These are phyloP conservation scores for Lathronympha strigana DNA, from an alignment of 2,888 invertebrate species.

Conservation along the genomic window DNA sequence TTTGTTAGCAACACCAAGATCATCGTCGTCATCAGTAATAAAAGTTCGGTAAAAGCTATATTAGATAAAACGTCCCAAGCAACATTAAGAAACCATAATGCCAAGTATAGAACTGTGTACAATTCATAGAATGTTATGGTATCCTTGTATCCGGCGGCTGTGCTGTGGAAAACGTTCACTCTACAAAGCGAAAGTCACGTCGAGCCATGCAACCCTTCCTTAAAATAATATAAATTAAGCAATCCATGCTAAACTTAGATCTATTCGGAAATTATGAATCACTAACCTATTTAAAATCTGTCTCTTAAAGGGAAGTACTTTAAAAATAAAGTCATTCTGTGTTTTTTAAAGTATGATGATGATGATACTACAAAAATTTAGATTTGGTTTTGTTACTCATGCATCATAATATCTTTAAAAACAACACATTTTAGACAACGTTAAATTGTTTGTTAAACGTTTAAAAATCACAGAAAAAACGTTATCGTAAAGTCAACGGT, in stretches of 20 bases:
- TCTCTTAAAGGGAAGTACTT: constrained; percentile 4
- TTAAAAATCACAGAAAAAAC: constrained; percentile 1
- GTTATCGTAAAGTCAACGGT: not conserved
- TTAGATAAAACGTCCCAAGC: not conserved
- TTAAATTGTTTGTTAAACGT: not conserved
- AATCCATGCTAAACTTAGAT: constrained; percentile 59
- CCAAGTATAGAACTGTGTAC: constrained; percentile 61
- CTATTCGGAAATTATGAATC: constrained; percentile 27
- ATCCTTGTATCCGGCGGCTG: constrained; percentile 66
- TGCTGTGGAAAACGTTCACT: constrained; percentile 72
- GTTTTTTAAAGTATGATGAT: not conserved
- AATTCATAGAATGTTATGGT: constrained; percentile 57
- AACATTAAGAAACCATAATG: constrained; percentile 50
- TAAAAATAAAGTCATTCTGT: not conserved
- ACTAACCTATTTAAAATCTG: constrained; percentile 31
- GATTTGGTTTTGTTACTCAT: not conserved
- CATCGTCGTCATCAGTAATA: not conserved
- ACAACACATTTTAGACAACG: not conserved
- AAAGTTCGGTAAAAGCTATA: not conserved
- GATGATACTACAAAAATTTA: not conserved
- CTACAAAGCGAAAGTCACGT: constrained; percentile 41
- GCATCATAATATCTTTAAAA: not conserved
- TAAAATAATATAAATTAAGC: constrained; percentile 52
- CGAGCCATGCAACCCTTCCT: constrained; percentile 52
- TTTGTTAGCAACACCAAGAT: not conserved